Evolutionary conservation across 2,888 invertebrate species (phyloP).

Genomic region (Zelleria hepariella): DNA sequence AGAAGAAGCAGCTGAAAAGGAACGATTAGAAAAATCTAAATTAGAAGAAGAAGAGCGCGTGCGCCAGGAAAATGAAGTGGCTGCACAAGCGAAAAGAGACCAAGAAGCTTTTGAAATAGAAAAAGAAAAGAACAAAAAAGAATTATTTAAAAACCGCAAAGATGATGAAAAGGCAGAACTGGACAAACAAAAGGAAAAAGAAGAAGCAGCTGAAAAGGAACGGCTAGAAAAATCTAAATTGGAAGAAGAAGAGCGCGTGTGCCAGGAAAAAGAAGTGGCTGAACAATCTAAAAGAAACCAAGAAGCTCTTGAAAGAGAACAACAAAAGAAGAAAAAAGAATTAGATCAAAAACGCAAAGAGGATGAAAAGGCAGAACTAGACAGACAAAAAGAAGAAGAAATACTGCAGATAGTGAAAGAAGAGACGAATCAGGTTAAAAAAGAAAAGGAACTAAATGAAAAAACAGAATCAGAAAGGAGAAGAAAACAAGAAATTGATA

Average conservation of each 20-base stretch:
- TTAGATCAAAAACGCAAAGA: background rate
- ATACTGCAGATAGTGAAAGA: conserved; percentile 19
- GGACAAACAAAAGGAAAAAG: background rate
- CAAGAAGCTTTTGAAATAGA: background rate
- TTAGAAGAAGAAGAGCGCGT: background rate
- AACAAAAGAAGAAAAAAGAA: conserved; percentile 3
- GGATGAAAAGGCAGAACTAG: background rate
- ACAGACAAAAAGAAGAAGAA: background rate
- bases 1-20: no score
- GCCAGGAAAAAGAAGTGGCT: conserved; percentile 14
- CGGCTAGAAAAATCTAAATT: background rate
- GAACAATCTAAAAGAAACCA: conserved; percentile 14
- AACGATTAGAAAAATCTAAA: background rate
- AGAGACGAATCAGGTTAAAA: conserved; percentile 5
- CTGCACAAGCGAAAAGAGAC: background rate
- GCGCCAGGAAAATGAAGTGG: background rate
- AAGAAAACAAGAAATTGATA: background rate
- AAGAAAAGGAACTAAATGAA: background rate
- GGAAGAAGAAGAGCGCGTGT: background rate
- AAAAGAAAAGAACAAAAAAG: background rate
- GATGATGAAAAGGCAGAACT: background rate
- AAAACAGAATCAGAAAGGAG: conserved; percentile 2
- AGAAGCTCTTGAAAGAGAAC: conserved; percentile 9
- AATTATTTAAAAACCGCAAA: background rate
- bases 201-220: background rate